Conservation (phyloP, 2,113 vertebrate species). For the Psammodynastes pulverulentus region DNA sequence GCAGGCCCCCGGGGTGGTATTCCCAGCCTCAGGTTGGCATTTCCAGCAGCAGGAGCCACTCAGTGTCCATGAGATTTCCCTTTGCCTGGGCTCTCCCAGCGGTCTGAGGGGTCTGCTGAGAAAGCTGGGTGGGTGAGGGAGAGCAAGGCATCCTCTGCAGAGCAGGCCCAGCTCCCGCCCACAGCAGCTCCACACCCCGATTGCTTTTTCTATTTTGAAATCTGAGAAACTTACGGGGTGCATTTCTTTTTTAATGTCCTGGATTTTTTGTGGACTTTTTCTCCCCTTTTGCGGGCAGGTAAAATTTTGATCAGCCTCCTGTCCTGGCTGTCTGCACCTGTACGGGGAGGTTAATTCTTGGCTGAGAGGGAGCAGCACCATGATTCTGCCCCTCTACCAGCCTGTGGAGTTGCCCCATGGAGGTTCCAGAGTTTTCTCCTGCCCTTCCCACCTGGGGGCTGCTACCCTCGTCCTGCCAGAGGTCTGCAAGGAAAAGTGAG, state of each 20-base stretch:
- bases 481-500: neutral
- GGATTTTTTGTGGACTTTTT: neutral
- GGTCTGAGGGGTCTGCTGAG: neutral
- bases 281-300: neutral
- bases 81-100: neutral
- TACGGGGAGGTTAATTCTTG: too few species aligned
- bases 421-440: too few species aligned
- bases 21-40: neutral
- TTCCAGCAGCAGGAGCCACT: neutral
- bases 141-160: neutral
- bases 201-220: neutral
- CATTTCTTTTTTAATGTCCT: neutral
- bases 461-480: neutral
- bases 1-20: neutral
- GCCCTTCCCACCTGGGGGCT: neutral
- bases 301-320: neutral
- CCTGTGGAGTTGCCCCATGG: neutral
- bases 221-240: neutral
- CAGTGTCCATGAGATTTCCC: neutral
- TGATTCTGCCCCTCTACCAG: too few species aligned
- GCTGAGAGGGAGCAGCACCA: too few species aligned
- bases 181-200: neutral
- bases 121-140: neutral
- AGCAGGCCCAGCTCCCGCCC: neutral
- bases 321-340: neutral